These are phyloP conservation scores for Lepidostoma basale DNA, from an alignment of 1,140 invertebrate species.

Conservation along the genomic window DNA sequence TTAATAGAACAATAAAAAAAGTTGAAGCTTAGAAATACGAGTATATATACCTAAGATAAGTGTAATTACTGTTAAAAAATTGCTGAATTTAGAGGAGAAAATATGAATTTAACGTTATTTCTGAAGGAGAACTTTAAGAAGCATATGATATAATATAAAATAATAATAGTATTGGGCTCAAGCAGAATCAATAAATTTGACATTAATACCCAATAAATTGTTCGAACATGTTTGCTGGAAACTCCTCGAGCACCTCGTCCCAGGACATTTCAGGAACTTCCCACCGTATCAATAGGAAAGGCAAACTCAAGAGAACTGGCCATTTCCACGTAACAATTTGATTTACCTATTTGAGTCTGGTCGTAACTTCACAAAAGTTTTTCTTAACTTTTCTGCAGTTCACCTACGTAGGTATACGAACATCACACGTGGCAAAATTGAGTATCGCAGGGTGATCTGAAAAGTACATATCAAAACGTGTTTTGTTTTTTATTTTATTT, in stretches of 20 bases:
- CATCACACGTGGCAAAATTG: no score
- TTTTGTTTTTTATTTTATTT: no score
- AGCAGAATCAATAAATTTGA: neutral
- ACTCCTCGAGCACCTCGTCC: neutral
- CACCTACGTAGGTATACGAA: neutral
- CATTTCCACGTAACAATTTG: constrained; percentile 10
- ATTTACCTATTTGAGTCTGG: constrained; percentile 10
- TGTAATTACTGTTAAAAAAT: no score
- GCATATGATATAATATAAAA: neutral
- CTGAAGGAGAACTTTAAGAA: neutral
- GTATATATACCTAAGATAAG: no score
- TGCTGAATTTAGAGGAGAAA: no score
- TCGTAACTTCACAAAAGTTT: constrained; percentile 2
- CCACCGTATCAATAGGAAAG: neutral
- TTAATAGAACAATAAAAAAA: no score
- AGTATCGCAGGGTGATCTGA: no score
- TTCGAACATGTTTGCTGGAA: no score
- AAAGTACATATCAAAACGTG: no score
- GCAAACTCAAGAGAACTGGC: neutral
- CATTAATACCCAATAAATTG: neutral
- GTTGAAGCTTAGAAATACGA: no score
- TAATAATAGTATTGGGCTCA: neutral
- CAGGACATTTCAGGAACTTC: neutral
- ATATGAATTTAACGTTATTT: neutral
- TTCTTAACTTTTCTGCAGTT: constrained; percentile 1